phyloP scores from a whole-genome alignment of 64 coral and sea anemone species.

The Dendronephthya gigantea region DNA sequence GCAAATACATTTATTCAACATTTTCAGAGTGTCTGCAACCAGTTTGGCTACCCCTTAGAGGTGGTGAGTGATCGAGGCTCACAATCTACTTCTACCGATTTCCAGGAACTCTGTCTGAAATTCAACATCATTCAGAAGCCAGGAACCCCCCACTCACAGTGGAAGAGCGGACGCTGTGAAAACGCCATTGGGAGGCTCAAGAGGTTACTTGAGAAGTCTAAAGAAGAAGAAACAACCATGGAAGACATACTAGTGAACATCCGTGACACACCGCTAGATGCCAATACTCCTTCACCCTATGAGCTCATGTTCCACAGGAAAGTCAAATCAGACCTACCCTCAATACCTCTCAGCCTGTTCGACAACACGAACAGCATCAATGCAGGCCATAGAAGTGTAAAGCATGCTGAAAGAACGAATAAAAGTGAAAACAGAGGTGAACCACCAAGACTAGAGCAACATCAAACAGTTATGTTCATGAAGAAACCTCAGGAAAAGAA shows the following conservation, averaged over 20 bases:
- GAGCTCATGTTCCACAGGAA: constrained; percentile 59
- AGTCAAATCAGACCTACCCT: constrained; percentile 56
- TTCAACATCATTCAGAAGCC: constrained; percentile 69
- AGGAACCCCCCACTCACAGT: constrained; percentile 67
- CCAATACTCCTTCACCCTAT: constrained; percentile 58
- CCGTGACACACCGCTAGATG: constrained; percentile 62
- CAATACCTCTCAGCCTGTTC: constrained; percentile 74
- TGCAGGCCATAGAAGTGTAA: constrained; percentile 67
- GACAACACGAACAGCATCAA: constrained; percentile 67
- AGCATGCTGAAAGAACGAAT: constrained; percentile 65
- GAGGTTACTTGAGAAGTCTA: constrained; percentile 55
- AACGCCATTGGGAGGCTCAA: constrained; percentile 69
- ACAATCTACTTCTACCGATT: constrained; percentile 67
- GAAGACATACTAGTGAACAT: constrained; percentile 67
- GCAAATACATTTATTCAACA: constrained; percentile 68
- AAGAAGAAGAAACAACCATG: constrained; percentile 58
- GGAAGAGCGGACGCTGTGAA: constrained; percentile 63
- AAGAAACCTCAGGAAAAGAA: constrained; percentile 67
- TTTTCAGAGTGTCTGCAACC: constrained; percentile 74
- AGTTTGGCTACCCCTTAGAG: constrained; percentile 66
- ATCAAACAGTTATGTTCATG: constrained; percentile 68
- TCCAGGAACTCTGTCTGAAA: constrained; percentile 71
- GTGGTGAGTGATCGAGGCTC: constrained; percentile 67
- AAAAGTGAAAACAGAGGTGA: constrained; percentile 64
- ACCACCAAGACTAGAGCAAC: constrained; percentile 60